Base-by-base conservation (phyloP, 92 coral and sea anemone genomes). In the Epizoanthus rinbou region DNA sequence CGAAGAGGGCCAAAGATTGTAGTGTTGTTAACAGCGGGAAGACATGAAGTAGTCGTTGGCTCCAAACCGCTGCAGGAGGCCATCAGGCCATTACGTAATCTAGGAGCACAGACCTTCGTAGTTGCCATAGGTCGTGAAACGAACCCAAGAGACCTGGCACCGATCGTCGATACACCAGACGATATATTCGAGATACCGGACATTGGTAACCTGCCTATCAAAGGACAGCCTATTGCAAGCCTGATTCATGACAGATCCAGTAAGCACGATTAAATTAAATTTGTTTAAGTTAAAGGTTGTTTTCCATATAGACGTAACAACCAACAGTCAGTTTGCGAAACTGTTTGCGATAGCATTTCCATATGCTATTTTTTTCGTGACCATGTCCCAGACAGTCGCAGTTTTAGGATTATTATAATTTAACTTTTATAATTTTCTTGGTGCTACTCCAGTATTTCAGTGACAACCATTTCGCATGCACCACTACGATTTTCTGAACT, bases 51-150 rank as follows among this genome's bases (percentile, higher is more conserved):
- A 53, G 66, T 67, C 47, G 74, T 82, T 47, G 79, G 84, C 15
- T 60, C 82, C 2, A 76, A 59, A 43, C 33, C 82, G 39, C 57
- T 76, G 82, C 43, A 62, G 10, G 22, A 76, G 17, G 90, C 87
- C 67, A 85, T 87, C 41, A 83, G 68, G 66, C 84, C 87, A 43
- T 57, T 87, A 63, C 85, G 80, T 45, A 75, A 82, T 19, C 66
- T 74, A 41, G 90, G 90, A 4, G 90, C 69, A 43, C 87, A 81
- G 23, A 68, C 80, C 43, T 87, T 82, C 66, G 90, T 87, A 82
- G 90, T 87, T 25, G 69, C 79, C 31, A 57, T 87, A 67, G 90
- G 90, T 35, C 25, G 66, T 3, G 87, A 22, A 16, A 31, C 66
- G 23, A 64, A 76, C 19, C 65, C 88, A 28, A 66, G 73, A 17